Percentiles rank a stretch among this genome's conserved stretches.
phyloP scores from a whole-genome alignment of 35 echinoderm and acorn worm species.

The Stichopus chloronotus region DNA sequence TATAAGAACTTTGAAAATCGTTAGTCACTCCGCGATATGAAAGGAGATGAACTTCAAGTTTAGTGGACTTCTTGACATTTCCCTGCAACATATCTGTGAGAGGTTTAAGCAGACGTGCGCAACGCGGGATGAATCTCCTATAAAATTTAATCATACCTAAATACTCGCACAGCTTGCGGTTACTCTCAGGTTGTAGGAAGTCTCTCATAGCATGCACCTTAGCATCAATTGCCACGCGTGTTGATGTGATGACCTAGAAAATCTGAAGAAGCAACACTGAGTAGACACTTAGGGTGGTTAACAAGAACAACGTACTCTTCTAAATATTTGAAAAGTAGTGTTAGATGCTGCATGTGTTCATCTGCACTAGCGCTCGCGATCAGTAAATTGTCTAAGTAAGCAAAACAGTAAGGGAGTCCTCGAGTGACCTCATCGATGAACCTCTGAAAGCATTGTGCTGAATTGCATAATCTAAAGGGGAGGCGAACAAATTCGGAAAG shows the following conservation, averaged over 20 bases:
- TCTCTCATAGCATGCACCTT: not conserved
- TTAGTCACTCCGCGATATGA: too few species aligned
- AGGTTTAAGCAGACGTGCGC: not conserved
- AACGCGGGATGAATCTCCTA: not conserved
- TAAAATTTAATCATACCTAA: too few species aligned
- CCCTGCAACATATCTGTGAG: not conserved
- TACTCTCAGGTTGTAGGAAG: not conserved
- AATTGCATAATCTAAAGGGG: not conserved
- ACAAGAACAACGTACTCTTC: not conserved
- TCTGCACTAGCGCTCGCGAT: slow-evolving; percentile 18
- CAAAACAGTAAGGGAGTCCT: slow-evolving; percentile 22
- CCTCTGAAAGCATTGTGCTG: slow-evolving; percentile 6
- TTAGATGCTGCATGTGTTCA: too few species aligned
- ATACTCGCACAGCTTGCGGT: not conserved
- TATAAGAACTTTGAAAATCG: too few species aligned
- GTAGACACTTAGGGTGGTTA: not conserved
- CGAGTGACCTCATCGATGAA: slow-evolving; percentile 19
- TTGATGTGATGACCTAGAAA: slow-evolving; percentile 15
- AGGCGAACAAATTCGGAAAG: too few species aligned
- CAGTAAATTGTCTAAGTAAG: not conserved
- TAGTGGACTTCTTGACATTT: too few species aligned
- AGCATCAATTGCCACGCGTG: not conserved
- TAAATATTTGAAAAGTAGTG: not conserved
- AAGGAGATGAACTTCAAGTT: too few species aligned
- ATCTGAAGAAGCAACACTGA: not conserved